Conservation (phyloP, 2,113 vertebrate species). For the Suricata suricatta region DNA sequence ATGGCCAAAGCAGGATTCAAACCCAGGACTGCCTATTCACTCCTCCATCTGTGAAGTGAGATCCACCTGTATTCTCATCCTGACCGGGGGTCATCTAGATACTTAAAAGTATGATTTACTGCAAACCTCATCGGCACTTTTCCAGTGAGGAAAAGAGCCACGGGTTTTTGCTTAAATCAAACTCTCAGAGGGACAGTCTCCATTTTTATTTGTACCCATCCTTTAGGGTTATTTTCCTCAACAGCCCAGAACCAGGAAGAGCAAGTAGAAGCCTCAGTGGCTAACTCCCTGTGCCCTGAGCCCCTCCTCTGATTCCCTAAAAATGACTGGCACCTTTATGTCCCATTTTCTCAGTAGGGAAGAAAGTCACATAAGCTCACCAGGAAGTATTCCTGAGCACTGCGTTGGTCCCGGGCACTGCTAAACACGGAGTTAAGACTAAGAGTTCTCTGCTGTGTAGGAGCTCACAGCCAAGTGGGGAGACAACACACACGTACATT, state of each 20-base stretch:
- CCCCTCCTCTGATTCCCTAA: neutral
- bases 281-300: neutral
- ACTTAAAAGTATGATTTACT: neutral
- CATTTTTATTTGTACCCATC: neutral
- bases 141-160: neutral
- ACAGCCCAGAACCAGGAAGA: neutral
- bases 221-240: neutral
- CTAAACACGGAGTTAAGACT: neutral
- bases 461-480: neutral
- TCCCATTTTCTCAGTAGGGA: constrained; percentile 14
- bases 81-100: neutral
- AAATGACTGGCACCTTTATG: neutral
- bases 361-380: neutral
- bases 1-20: neutral
- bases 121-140: neutral
- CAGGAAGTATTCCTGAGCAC: neutral
- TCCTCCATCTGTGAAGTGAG: neutral
- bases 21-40: neutral
- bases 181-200: neutral
- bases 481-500: neutral
- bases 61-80: neutral
- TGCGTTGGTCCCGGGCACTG: neutral
- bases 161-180: neutral
- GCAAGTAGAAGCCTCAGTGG: neutral
- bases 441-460: neutral